These are phyloP conservation scores for Mimas tiliae DNA, from an alignment of 2,888 invertebrate genomes.

Conservation along the genomic window DNA sequence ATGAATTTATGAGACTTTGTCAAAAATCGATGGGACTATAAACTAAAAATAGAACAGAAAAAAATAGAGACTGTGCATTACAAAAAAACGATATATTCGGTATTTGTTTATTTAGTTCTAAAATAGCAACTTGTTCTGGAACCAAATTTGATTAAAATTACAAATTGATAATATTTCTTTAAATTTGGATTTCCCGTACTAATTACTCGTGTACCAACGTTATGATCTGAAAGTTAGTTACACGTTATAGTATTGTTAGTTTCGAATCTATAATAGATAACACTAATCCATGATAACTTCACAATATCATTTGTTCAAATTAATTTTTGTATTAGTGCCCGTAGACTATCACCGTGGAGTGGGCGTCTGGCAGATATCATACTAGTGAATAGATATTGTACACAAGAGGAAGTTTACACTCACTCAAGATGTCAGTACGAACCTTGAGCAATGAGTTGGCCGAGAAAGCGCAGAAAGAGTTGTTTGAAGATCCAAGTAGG, in stretches of 20 bases:
- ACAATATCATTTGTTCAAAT: conserved; percentile 35
- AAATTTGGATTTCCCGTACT: background rate
- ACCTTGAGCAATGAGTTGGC: conserved; percentile 56
- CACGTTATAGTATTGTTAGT: conserved; percentile 29
- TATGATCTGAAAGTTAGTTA: background rate
- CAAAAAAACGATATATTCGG: too few relatives aligned
- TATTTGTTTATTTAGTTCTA: too few relatives aligned
- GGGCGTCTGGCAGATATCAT: background rate
- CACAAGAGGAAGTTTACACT: conserved; percentile 30
- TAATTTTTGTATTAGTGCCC: conserved; percentile 35
- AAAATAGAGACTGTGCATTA: too few relatives aligned
- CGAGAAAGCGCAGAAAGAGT: conserved; percentile 75
- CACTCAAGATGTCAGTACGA: conserved; percentile 56
- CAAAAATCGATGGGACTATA: too few relatives aligned
- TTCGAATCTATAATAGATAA: conserved; percentile 42
- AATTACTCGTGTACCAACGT: background rate
- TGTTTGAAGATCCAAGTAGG: conserved; percentile 81
- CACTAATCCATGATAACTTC: conserved; percentile 41
- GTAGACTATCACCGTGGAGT: background rate
- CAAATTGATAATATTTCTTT: too few relatives aligned
- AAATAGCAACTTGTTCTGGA: too few relatives aligned
- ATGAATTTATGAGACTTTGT: too few relatives aligned
- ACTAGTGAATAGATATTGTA: background rate
- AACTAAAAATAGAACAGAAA: too few relatives aligned
- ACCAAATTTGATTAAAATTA: too few relatives aligned